Percentiles rank a stretch among this genome's conserved stretches.
Conservation (phyloP, 2,888 invertebrate species). For the Tanytarsus gracilentus region DNA sequence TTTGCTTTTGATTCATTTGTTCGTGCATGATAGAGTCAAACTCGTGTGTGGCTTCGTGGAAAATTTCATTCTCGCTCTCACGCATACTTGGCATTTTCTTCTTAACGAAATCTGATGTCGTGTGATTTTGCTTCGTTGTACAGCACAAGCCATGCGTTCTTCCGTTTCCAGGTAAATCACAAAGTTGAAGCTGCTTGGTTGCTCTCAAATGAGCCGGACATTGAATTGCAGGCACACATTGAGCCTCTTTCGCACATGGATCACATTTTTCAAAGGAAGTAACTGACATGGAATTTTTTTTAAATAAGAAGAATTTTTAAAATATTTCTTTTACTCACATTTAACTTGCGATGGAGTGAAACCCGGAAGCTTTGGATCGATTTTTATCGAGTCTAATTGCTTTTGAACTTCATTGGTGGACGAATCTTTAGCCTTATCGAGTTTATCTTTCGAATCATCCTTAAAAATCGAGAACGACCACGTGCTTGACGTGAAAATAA, state of each 20-base stretch:
- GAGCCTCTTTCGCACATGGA: constrained; percentile 45
- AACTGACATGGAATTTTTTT: not conserved
- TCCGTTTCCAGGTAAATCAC: constrained; percentile 45
- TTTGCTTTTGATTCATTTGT: not conserved
- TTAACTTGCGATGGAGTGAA: not conserved
- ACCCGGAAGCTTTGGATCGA: not conserved
- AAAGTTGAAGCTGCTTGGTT: constrained; percentile 44
- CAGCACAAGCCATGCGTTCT: constrained; percentile 52
- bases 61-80: no score
- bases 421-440: not conserved
- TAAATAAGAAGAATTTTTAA: not conserved
- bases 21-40: not conserved
- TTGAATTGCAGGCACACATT: constrained; percentile 55
- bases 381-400: not conserved
- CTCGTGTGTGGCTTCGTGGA: not conserved
- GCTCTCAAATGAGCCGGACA: constrained; percentile 55
- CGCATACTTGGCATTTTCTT: no score
- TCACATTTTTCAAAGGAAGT: constrained; percentile 35
- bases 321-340: not conserved
- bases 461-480: not conserved
- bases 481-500: not conserved
- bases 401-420: not conserved
- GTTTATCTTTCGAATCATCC: not conserved
- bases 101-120: constrained; percentile 37
- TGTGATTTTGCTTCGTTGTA: constrained; percentile 52